Evolutionary conservation across 2,797 vertebrate genomes (phyloP).

Genomic region (Cyclura pinguis): DNA sequence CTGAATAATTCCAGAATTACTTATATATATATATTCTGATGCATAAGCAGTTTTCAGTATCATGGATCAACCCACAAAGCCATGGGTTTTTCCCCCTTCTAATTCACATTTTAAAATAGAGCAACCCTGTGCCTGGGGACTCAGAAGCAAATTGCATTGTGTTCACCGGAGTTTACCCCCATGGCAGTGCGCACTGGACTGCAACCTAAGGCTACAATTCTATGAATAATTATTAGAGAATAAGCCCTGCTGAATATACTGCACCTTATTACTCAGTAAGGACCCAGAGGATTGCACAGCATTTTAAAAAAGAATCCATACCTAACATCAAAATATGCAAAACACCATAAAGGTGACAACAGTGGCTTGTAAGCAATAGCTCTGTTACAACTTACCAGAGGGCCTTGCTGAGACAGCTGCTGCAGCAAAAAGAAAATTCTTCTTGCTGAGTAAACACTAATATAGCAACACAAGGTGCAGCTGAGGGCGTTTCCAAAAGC

Average conservation of each 20-base stretch:
- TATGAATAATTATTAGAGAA: neutral
- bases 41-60: neutral
- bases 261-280: neutral
- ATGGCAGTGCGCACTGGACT: neutral
- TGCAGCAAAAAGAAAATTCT: constrained; percentile 87
- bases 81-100: constrained; percentile 42
- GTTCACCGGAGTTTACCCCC: neutral
- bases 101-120: constrained; percentile 16
- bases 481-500: constrained; percentile 79
- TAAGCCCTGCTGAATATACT: neutral
- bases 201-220: neutral
- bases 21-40: neutral
- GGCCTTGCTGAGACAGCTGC: constrained; percentile 72
- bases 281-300: neutral
- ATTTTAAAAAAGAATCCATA: constrained; percentile 9
- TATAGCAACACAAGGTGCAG: constrained; percentile 84
- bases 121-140: neutral
- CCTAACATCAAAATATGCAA: constrained; percentile 32
- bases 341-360: constrained; percentile 31
- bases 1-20: constrained; percentile 25
- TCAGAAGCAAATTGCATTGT: neutral
- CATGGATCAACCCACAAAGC: constrained; percentile 18
- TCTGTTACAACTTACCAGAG: constrained; percentile 77
- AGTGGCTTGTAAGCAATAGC: constrained; percentile 41
- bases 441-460: constrained; percentile 81